phyloP scores from a whole-genome alignment of 2,888 invertebrate species.

The Polydesmus complanatus region DNA sequence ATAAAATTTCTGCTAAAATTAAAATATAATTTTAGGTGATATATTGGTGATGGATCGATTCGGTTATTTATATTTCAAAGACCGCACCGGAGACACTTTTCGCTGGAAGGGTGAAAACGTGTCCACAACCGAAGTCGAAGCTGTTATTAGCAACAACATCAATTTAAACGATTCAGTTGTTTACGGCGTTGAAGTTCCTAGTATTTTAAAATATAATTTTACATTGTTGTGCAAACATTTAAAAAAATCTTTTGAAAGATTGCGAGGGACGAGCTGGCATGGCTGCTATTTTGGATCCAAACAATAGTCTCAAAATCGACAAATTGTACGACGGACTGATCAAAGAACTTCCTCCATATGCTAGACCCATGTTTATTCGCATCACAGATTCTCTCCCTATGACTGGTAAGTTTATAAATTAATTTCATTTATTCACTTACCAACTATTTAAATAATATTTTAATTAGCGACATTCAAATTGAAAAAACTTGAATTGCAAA shows the following conservation, averaged over 20 bases:
- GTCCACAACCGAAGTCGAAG: constrained; percentile 93
- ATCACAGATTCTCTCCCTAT: constrained; percentile 63
- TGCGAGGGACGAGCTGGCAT: constrained; percentile 73
- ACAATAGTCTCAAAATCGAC: constrained; percentile 43
- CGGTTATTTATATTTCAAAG: constrained; percentile 88
- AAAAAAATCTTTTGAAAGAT: constrained; percentile 24
- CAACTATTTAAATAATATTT: constrained; percentile 20
- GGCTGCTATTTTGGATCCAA: constrained; percentile 70
- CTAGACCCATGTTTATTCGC: constrained; percentile 76
- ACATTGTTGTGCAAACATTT: background rate
- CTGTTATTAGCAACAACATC: constrained; percentile 65
- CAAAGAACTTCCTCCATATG: constrained; percentile 64
- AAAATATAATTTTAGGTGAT: constrained; percentile 42
- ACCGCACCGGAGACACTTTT: constrained; percentile 93
- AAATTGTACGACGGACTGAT: constrained; percentile 46
- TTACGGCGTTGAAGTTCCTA: constrained; percentile 75
- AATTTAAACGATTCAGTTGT: constrained; percentile 77
- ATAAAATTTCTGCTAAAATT: too few relatives aligned
- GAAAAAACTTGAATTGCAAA: constrained; percentile 71
- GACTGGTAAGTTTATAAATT: constrained; percentile 49
- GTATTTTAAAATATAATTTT: constrained; percentile 25
- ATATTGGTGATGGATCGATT: constrained; percentile 75
- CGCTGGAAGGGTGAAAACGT: constrained; percentile 99
- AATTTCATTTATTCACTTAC: background rate
- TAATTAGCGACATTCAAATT: constrained; percentile 81